phyloP scores from a whole-genome alignment of 2,113 vertebrate species.

The Corythornis cristatus region DNA sequence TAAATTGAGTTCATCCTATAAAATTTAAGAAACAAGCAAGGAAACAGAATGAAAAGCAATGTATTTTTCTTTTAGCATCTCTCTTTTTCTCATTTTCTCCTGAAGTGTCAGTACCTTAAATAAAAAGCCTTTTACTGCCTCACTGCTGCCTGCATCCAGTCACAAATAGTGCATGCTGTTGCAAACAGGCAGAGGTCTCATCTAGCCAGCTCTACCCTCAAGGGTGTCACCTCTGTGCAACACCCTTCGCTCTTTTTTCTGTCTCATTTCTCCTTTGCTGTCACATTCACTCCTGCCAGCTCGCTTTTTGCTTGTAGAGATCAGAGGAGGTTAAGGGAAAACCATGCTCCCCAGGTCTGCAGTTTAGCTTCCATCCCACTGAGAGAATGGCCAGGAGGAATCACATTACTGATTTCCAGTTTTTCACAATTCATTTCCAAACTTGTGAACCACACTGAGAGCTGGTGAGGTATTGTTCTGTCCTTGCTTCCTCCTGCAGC shows the following conservation, averaged over 20 bases:
- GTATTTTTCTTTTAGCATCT: conserved; percentile 62
- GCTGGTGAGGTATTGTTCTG: neutral
- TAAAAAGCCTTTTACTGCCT: conserved; percentile 71
- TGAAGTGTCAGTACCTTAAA: conserved; percentile 72
- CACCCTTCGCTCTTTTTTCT: neutral
- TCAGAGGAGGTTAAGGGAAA: neutral
- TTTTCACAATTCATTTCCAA: neutral
- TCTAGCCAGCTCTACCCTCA: neutral
- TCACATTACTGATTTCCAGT: neutral
- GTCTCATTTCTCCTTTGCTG: conserved; percentile 38
- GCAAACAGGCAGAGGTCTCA: conserved; percentile 12
- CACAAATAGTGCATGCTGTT: neutral
- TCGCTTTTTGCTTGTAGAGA: neutral
- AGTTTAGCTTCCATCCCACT: neutral
- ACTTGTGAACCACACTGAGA: neutral
- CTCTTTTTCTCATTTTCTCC: conserved; percentile 71
- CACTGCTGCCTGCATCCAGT: conserved; percentile 46
- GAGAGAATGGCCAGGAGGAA: neutral
- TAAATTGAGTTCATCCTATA: conserved; percentile 48
- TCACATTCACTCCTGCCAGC: neutral
- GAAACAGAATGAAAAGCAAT: conserved; percentile 10
- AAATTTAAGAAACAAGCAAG: conserved; percentile 55
- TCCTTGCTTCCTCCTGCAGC: neutral
- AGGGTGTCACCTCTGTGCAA: conserved; percentile 3
- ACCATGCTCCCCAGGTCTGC: neutral